Base-by-base conservation (phyloP, 2,797 vertebrate genomes). In the Rhabdomys pumilio region DNA sequence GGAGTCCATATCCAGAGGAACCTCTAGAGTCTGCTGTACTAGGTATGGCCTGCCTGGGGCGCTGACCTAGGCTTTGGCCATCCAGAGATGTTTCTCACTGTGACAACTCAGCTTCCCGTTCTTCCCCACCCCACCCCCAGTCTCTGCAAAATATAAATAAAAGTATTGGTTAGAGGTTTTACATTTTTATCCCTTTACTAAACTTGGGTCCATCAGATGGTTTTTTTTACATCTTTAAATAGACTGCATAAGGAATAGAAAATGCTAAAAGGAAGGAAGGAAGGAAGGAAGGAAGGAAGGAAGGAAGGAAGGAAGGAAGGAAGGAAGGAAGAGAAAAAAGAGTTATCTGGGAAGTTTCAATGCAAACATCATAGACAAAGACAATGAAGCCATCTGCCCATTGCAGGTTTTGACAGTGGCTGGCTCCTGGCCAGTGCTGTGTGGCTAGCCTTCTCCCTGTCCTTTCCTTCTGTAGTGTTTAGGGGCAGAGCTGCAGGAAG, bases 391-490 rank as follows among this genome's bases (percentile, higher is more conserved):
- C 61, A 0, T 1, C 47, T 34, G 50, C 14, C 44, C 15, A 2
- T 63, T 26, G 9, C 29, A n/a, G 44, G 55, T 69, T 47, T 84
- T 3, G 5, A 22, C 22, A 50, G 88, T 12, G 0, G 41, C 12
- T 20, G 1, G 0, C 38, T 76, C 65, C 80, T 44, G n/a, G 34
- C n/a, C 3, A 26, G 5, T 17, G 31, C 47, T 0, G 1, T 34
- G 41, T 61, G 38, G 0, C 7, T 41, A 76, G 24, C 13, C 7
- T 50, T 5, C 7, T 1, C 29, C 15, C 20, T 3, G 12, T 50
- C 19, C 53, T 13, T 4, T 12, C 47, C 31, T 38, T 67, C 17
- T 3, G 0, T 29, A 0, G 38, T 44, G 34, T 44, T 20, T 50
- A 15, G 89, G 69, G 77, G 19, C 31, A 12, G 31, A 47, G 19